Conservation (phyloP, 2,797 vertebrate species). For the Caiman crocodilus region DNA sequence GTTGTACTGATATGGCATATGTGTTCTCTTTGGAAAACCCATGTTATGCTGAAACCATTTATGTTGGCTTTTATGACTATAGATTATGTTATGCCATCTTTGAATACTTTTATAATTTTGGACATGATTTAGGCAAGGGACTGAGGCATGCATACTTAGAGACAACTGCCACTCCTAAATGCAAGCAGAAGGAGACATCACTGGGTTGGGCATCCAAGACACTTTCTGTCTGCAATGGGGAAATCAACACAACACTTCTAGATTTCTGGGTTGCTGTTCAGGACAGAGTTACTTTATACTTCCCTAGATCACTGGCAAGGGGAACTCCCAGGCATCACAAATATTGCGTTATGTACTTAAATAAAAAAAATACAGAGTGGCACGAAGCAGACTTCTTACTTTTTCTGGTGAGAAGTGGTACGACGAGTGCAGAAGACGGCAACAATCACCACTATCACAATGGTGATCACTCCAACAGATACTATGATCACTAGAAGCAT, state of each 20-base stretch:
- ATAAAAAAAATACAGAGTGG: background rate
- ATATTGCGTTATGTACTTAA: background rate
- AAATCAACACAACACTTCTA: background rate
- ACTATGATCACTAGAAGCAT: conserved; percentile 95
- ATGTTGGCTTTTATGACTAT: no score
- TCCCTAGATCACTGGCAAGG: background rate
- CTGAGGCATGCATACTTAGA: no score
- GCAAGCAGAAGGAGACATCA: no score
- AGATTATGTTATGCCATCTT: no score
- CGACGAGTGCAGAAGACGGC: conserved; percentile 95
- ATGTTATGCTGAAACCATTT: no score
- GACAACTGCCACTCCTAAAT: no score
- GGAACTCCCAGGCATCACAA: background rate
- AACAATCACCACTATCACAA: conserved; percentile 93
- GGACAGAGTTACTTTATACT: background rate
- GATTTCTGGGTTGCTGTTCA: background rate
- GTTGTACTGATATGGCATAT: no score
- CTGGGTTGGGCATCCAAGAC: no score
- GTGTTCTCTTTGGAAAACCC: no score
- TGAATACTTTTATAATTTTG: no score
- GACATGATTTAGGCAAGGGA: no score
- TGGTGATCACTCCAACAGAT: conserved; percentile 93
- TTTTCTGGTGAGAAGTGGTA: conserved; percentile 96
- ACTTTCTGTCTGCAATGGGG: no score
- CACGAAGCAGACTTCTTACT: conserved; percentile 82